Evolutionary conservation across 2,113 vertebrate genomes (phyloP).

Genomic region (Pangasianodon hypophthalmus): DNA sequence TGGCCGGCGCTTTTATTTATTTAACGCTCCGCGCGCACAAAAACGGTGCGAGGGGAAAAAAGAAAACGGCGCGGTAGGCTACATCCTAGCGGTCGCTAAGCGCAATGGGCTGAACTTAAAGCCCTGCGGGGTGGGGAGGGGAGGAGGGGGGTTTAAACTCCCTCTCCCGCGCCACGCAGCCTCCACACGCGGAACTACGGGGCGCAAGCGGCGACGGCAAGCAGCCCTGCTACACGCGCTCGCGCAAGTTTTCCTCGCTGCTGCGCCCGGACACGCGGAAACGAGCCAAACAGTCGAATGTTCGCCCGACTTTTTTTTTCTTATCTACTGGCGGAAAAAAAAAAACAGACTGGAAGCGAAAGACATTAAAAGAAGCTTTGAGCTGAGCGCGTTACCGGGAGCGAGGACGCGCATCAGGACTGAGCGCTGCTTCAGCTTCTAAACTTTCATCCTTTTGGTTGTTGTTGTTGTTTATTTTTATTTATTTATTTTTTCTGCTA

Average conservation of each 20-base stretch:
- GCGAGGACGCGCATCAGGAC: slow-evolving; percentile 8
- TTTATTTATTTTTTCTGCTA: neutral
- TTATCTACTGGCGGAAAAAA: neutral
- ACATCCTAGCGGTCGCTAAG: slow-evolving; percentile 80
- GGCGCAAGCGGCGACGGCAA: slow-evolving; percentile 51
- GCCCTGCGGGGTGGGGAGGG: slow-evolving; percentile 52
- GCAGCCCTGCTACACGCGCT: slow-evolving; percentile 23
- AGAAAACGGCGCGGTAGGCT: slow-evolving; percentile 52
- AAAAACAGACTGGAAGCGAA: neutral
- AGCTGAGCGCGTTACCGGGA: slow-evolving; percentile 6
- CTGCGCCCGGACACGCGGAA: neutral
- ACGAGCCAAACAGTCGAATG: neutral
- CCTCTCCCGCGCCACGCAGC: slow-evolving; percentile 65
- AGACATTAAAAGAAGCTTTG: slow-evolving; percentile 1
- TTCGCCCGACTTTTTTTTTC: neutral
- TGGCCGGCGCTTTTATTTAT: slow-evolving; percentile 20
- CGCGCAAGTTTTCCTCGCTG: neutral
- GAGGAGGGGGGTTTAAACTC: slow-evolving; percentile 67
- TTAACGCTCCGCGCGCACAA: neutral
- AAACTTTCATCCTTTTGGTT: neutral
- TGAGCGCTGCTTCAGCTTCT: neutral
- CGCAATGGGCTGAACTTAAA: slow-evolving; percentile 77
- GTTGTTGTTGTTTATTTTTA: neutral
- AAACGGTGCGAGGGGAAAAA: neutral
- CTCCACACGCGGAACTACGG: slow-evolving; percentile 64